A percentile compares a stretch with the other conserved stretches of the same genome.
Conservation (phyloP, 2,113 vertebrate species). For the Sander vitreus region DNA sequence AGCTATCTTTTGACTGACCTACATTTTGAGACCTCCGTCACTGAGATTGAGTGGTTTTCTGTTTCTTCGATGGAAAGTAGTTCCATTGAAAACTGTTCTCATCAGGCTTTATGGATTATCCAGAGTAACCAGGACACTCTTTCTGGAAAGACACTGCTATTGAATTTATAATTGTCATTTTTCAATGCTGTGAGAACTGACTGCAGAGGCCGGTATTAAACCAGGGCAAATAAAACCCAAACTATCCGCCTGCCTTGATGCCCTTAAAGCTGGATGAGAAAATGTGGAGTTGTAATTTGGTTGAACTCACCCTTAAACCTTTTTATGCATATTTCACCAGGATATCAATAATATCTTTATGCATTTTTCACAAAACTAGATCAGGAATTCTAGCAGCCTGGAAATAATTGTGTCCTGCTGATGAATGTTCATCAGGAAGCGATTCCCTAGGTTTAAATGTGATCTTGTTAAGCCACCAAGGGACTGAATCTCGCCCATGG, state of each 20-base stretch:
- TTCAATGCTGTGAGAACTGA: neutral
- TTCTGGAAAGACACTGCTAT: neutral
- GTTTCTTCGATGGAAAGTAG: neutral
- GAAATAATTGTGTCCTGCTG: conserved; percentile 65
- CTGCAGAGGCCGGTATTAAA: neutral
- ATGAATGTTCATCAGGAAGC: conserved; percentile 66
- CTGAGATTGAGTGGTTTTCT: neutral
- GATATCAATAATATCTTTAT: conserved; percentile 22
- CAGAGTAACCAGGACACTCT: conserved; percentile 1
- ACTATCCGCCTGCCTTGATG: too few relatives aligned
- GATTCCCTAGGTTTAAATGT: conserved; percentile 65
- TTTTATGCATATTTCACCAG: neutral
- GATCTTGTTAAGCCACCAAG: conserved; percentile 76
- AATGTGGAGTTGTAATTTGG: neutral
- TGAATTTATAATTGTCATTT: conserved; percentile 12
- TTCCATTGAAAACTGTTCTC: conserved; percentile 6
- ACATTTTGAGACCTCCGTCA: neutral
- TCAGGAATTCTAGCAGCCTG: conserved; percentile 59
- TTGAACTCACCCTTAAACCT: neutral
- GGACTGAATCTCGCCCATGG: conserved; percentile 70
- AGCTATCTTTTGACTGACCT: neutral
- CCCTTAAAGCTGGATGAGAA: neutral
- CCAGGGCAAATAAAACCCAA: neutral
- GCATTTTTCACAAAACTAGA: conserved; percentile 28
- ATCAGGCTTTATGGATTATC: conserved; percentile 7